Evolutionary conservation across 2,888 invertebrate genomes (phyloP).

Genomic region (Notocelia uddmanniana): DNA sequence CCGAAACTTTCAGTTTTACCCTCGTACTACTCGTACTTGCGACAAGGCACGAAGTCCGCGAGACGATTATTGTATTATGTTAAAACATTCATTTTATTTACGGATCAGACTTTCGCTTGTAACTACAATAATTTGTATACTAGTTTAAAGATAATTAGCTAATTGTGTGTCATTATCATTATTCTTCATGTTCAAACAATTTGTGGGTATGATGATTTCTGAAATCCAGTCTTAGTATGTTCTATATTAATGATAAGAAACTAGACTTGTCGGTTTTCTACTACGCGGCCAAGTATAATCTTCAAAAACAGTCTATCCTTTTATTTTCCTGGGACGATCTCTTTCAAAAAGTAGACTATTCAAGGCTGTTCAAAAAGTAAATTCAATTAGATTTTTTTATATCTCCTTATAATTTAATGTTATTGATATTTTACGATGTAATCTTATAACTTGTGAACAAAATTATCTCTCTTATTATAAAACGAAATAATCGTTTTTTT

Average conservation of each 20-base stretch:
- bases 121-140: not conserved
- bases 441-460: no score
- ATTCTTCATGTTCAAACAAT: not conserved
- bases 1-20: no score
- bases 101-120: conserved; percentile 3
- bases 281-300: not conserved
- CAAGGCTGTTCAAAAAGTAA: no score
- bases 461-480: no score
- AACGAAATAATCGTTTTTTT: no score
- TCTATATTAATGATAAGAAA: not conserved
- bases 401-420: no score
- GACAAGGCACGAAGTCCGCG: conserved; percentile 23
- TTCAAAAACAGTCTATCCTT: not conserved
- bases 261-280: not conserved
- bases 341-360: not conserved
- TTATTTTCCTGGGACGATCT: not conserved
- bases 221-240: not conserved
- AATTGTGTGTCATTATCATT: not conserved
- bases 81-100: not conserved
- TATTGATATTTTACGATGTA: no score
- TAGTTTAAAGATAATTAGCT: not conserved
- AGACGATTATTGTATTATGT: not conserved
- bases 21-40: not conserved
- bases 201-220: not conserved
- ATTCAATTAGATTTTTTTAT: no score